Percentiles rank a stretch among this genome's conserved stretches.
These are phyloP conservation scores for Mesocentrotus franciscanus DNA, from an alignment of 53 echinoderm and acorn worm genomes.

Conservation along the genomic window DNA sequence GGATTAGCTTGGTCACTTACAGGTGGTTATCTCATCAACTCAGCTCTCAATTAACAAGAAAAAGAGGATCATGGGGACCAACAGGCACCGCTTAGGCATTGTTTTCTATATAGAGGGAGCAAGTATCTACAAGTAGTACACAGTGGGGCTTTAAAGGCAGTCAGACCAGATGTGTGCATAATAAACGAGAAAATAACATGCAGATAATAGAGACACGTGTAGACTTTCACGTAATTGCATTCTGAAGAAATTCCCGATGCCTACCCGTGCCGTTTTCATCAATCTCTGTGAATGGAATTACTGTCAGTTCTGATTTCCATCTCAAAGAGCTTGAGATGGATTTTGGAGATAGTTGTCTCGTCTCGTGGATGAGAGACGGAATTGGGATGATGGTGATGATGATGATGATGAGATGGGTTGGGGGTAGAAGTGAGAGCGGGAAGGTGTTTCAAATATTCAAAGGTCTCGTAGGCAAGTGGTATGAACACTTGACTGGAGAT, in stretches of 20 bases:
- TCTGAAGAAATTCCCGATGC: background rate
- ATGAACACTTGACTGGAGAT: no score
- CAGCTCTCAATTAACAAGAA: no score
- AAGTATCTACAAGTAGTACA: no score
- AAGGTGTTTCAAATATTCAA: no score
- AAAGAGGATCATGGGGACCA: no score
- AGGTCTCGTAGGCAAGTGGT: no score
- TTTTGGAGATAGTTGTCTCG: background rate
- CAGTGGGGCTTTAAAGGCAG: background rate
- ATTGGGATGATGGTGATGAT: background rate
- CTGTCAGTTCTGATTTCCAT: conserved; percentile 19
- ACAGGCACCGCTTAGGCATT: no score
- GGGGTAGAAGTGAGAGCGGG: background rate
- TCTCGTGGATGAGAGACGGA: background rate
- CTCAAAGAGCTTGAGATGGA: background rate
- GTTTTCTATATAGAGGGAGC: no score
- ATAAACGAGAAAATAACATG: background rate
- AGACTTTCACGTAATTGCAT: background rate
- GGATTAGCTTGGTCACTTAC: no score
- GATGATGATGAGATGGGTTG: background rate
- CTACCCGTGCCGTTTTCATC: conserved; percentile 21
- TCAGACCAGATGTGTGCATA: background rate
- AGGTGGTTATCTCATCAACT: no score
- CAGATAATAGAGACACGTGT: background rate
- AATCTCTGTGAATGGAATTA: conserved; percentile 53